phyloP scores from a whole-genome alignment of 2,113 vertebrate genomes.

The Mobula hypostoma region DNA sequence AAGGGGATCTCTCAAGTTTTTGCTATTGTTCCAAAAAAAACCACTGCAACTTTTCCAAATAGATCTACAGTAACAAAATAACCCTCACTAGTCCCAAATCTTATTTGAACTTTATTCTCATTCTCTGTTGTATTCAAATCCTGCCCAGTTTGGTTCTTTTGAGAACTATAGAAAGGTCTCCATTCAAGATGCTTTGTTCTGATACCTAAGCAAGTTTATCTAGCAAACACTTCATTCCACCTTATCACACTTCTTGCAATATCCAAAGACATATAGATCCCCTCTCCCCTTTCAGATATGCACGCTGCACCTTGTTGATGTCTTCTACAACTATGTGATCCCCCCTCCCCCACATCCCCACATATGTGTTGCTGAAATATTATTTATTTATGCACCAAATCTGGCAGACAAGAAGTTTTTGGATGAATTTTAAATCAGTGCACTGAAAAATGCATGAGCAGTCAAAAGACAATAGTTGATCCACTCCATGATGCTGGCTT shows the following conservation, averaged over 20 bases:
- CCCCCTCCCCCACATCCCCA: not conserved
- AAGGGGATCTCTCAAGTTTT: too few species aligned
- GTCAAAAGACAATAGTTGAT: not conserved
- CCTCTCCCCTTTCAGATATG: too few species aligned
- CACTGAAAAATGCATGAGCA: not conserved
- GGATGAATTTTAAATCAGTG: not conserved
- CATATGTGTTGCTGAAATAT: not conserved
- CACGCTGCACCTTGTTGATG: not conserved
- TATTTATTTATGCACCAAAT: not conserved
- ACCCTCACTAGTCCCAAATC: too few species aligned
- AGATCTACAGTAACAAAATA: too few species aligned
- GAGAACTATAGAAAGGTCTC: not conserved
- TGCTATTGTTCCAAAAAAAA: too few species aligned
- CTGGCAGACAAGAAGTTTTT: not conserved
- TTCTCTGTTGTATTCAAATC: not conserved
- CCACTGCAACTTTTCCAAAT: too few species aligned
- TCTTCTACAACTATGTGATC: not conserved
- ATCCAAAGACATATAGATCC: not conserved
- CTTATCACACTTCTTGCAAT: not conserved
- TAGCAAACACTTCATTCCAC: not conserved
- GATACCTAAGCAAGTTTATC: not conserved
- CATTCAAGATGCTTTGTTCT: not conserved
- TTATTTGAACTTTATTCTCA: too few species aligned
- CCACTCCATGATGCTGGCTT: not conserved
- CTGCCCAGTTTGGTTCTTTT: not conserved